Base-by-base conservation (phyloP, 2,113 vertebrate species). In the Sinocyclocheilus maitianheensis region DNA sequence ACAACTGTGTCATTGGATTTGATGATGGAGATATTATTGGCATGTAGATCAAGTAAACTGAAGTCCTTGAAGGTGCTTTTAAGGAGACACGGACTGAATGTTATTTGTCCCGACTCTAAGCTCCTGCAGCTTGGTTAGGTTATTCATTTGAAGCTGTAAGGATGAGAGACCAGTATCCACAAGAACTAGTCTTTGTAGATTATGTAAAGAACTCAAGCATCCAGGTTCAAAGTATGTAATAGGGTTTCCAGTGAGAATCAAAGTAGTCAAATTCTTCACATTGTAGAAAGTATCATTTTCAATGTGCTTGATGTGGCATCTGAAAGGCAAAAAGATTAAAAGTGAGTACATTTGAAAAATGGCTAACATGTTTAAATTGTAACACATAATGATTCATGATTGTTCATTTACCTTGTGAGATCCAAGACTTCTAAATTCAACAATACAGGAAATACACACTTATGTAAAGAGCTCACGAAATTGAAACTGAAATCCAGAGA, bases 401-500 rank as follows among this genome's bases (percentile, higher is more conserved):
- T 2, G 55, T 55, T 55, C 2, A 40, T 84, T 75, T 75, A 86
- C 87, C 87, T 83, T 65, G 87, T 86, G 30, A 88, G 87, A 40
- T 88, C 84, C 20, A 88, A 58, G 18, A 74, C 22, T 40, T 75
- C 26, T 1, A 88, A 71, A 63, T 74, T 46, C 8, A 77, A n/a
- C 53, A 86, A 60, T 13, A 24, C 14, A 74, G 84, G 87, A 77
- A 88, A 83, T 55, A 74, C 10, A 75, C n/a, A 12, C n/a, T 79
- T 88, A 24, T 79, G 10, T 69, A 88, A 85, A 60, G 10, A 30
- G 55, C 26, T 81, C 79, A 88, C 63, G n/a, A 78, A 74, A 43
- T 88, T 88, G 71, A 85, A 88, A 78, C 87, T 88, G 79, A 88
- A 88, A 48, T 88, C 80, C 84, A 88, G 65, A 13, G 1, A 83